A percentile compares a stretch with the other conserved stretches of the same genome.
These are phyloP conservation scores for Hoplias malabaricus DNA, from an alignment of 2,113 vertebrate genomes.

Conservation along the genomic window DNA sequence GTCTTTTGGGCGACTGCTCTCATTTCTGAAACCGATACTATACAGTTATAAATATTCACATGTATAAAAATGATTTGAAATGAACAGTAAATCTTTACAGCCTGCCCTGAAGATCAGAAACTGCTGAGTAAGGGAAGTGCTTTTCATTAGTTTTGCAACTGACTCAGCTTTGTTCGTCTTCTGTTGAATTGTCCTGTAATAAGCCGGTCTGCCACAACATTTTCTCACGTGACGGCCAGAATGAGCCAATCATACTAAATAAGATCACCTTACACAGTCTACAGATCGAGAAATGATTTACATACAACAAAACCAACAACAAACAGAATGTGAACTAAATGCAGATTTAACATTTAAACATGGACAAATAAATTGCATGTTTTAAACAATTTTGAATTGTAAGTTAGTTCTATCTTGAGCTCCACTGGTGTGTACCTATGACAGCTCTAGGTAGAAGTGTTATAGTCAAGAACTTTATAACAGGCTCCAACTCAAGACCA, in stretches of 20 bases:
- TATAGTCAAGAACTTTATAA: no score
- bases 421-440: no score
- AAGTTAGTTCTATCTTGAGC: no score
- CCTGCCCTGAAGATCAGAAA: not conserved
- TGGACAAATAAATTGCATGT: no score
- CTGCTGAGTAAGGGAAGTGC: not conserved
- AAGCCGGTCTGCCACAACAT: not conserved
- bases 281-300: no score
- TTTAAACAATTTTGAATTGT: no score
- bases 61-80: not conserved
- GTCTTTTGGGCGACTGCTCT: not conserved
- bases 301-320: no score
- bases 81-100: not conserved
- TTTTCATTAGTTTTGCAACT: not conserved
- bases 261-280: not conserved
- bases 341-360: no score
- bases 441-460: no score
- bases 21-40: conserved; percentile 10
- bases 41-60: not conserved
- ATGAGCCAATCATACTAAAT: not conserved
- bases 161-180: not conserved
- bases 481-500: no score
- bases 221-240: not conserved
- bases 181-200: not conserved
- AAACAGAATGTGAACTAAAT: no score